Conservation (phyloP, 2,888 invertebrate species). For the Zele albiditarsus region DNA sequence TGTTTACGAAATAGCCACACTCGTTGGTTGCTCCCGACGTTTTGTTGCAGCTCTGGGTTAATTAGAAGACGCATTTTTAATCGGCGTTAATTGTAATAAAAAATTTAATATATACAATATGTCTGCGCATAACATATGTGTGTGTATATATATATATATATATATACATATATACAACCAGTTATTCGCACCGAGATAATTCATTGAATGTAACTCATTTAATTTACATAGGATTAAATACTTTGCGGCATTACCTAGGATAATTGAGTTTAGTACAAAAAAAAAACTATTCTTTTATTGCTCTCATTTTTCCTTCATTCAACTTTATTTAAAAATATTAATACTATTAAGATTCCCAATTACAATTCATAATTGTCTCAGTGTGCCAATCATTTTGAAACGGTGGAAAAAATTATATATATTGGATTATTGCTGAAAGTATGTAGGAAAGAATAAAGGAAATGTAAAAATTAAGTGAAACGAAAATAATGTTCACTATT, state of each 20-base stretch:
- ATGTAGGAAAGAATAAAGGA: too few relatives aligned
- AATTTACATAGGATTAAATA: slow-evolving; percentile 1
- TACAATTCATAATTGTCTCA: too few relatives aligned
- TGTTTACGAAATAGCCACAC: slow-evolving; percentile 60
- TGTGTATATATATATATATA: not conserved
- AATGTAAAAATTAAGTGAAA: too few relatives aligned
- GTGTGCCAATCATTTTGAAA: too few relatives aligned
- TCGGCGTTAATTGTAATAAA: slow-evolving; percentile 37
- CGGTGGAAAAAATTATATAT: too few relatives aligned
- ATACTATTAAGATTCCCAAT: not conserved
- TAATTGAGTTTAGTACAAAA: slow-evolving; percentile 10
- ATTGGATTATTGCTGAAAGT: too few relatives aligned
- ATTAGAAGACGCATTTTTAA: slow-evolving; percentile 50
- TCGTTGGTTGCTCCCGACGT: slow-evolving; percentile 30
- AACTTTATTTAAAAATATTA: not conserved
- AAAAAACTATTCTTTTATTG: not conserved
- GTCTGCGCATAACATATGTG: not conserved
- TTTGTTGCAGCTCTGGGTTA: slow-evolving; percentile 40
- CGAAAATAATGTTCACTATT: too few relatives aligned
- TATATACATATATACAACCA: not conserved
- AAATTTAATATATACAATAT: slow-evolving; percentile 27
- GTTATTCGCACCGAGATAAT: not conserved
- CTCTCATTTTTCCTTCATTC: not conserved
- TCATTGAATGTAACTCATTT: slow-evolving; percentile 3
- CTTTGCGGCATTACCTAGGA: slow-evolving; percentile 3